Base-by-base conservation (phyloP, 2,113 vertebrate species). In the Oriolus oriolus region DNA sequence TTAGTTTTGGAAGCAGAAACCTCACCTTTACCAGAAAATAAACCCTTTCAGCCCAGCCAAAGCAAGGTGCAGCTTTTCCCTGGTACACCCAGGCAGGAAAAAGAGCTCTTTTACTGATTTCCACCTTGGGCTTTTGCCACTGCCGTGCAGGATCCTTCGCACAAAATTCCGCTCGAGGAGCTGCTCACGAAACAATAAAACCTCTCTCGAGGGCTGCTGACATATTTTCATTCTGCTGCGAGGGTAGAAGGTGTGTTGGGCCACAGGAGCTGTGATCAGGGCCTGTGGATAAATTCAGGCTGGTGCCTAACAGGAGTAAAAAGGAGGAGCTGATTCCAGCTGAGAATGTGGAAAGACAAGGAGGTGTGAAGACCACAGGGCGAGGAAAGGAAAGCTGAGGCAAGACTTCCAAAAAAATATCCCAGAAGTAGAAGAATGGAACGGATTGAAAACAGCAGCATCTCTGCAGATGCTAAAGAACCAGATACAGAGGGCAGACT, bases 1-100 rank as follows among this genome's bases (percentile, higher is more conserved):
- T 95, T 95, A 49, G 66, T 89, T 93, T 95, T 96, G 96, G 95
- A 97, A 96, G 45, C 6, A 79, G 81, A 95, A 87, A 70, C 63
- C 53, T 94, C 70, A 59, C 65, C 90, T 94, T 92, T 42, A 28
- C 45, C 87, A 88, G 86, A 90, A 95, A 92, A 92, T 53, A 53
- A 86, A 93, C 39, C 30, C 90, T 96, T 64, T 90, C 89, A 78
- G 59, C 6, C 31, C 61, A 66, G 75, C 54, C 70, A 66, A 22
- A 92, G 88, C 85, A 92, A 96, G 83, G 64, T 92, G 85, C 79
- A 92, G 63, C 39, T 90, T 66, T 93, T 71, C 92, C 56, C 79
- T 81, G 76, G 27, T 60, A 56, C 66, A 66, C 6, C 57, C 27
- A 64, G 54, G 64, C 75, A 88, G 92, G 71, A 96, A 91, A 92